These are phyloP conservation scores for Recurvirostra avosetta DNA, from an alignment of 2,113 vertebrate genomes.

Conservation along the genomic window DNA sequence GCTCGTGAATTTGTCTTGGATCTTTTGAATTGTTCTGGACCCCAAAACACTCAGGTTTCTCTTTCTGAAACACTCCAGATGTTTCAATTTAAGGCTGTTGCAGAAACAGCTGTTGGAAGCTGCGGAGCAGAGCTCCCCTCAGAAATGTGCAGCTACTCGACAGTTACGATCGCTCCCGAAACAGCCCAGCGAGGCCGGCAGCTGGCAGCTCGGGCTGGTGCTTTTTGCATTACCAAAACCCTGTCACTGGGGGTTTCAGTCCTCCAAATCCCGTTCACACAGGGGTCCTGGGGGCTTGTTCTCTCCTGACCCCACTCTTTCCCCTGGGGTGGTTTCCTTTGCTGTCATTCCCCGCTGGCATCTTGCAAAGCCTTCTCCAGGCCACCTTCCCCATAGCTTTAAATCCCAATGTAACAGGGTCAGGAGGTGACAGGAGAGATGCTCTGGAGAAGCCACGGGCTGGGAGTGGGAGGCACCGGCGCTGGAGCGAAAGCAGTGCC, in stretches of 20 bases:
- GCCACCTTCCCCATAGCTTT: background rate
- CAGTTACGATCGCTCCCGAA: background rate
- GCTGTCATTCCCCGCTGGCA: fast-evolving
- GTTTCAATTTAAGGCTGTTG: background rate
- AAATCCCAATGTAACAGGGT: background rate
- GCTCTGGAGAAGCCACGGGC: background rate
- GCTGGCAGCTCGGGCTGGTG: background rate
- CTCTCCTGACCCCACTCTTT: background rate
- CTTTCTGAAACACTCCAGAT: background rate
- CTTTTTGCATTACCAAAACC: background rate
- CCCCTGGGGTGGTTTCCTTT: background rate
- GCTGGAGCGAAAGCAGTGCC: fast-evolving
- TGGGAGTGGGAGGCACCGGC: fast-evolving
- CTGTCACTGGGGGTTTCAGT: background rate
- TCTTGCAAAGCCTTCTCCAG: background rate
- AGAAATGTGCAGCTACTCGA: background rate
- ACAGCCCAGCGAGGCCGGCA: background rate
- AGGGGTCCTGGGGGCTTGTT: fast-evolving
- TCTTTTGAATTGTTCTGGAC: constrained; percentile 1
- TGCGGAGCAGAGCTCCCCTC: background rate
- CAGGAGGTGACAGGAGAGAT: background rate
- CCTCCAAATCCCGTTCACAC: background rate
- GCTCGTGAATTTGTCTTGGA: background rate
- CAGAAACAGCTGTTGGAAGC: background rate
- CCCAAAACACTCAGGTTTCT: background rate